Evolutionary conservation across 2,888 invertebrate species (phyloP), one percentile per base, ranked within the genome.

Genomic region (Empis livida): DNA sequence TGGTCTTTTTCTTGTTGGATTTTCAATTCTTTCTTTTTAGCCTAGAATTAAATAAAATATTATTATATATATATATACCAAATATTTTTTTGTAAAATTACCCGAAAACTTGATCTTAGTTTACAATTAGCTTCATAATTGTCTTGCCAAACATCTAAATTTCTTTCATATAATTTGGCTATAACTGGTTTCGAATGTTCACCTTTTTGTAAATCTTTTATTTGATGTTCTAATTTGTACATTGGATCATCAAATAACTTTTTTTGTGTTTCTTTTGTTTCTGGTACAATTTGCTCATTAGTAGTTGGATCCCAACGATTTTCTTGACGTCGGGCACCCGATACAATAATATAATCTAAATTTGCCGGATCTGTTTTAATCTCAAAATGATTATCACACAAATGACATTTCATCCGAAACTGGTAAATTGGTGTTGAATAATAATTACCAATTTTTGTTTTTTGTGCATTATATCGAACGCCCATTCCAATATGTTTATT

Each of bases 401-500:
- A 73, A 67, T 99, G 97, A 63, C 99, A 99, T 63, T 97, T 97
- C 97, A 99, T 99, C 46, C 91, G 79, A 64, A 99, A 99, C 68
- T 97, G 91, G 65, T 93, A 99, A 2, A 99, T 79, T 0, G 99
- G 97, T 1, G 99, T 99, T 2, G 87, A 89, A 62, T 95, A 97
- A 65, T 99, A 99, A 89, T 94, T 97, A 54, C 97, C 99, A 44
- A 93, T 75, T 69, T 91, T 92, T 0, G 77, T 89, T 68, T 92
- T 92, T 63, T 92, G 91, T 0, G 91, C 90, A 61, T 92, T 99
- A 67, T 99, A 99, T 44, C 99, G 78, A 1, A 99, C 97, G 1
- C 99, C 97, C 96, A 97, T 99, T 30, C 96, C 99, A 48, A 99
- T 93, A 63, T 97, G 99, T 71, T 93, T 97, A 53, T 86, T 84